Base-by-base conservation (phyloP, 1,140 invertebrate genomes). In the Goniozus legneri region DNA sequence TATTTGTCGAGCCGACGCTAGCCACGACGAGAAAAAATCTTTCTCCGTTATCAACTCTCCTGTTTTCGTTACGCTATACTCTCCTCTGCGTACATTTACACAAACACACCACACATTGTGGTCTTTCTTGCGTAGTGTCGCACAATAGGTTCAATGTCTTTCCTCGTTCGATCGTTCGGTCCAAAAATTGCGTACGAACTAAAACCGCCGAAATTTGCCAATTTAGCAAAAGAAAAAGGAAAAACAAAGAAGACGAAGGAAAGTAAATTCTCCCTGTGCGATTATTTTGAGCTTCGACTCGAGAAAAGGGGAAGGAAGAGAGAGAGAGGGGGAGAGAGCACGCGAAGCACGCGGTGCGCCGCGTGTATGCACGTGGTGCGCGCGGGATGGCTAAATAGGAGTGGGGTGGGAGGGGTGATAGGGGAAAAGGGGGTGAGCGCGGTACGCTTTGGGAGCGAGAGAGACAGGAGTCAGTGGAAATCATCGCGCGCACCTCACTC, bases 401-500 rank as follows among this genome's bases (percentile, higher is more conserved):
- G 13, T n/a, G 8, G 34, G 20, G 32, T 19, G 34, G 43, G 13
- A 38, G 13, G 38, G 38, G 38, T 19, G 40, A 8, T 12, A n/a
- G 35, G 32, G 45, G 27, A 20, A 36, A 12, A 42, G 22, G 8
- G 46, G 27, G 14, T 15, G 32, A 42, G 24, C 24, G 24, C 24
- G 4, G 24, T 10, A 27, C 4, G 24, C 24, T 27, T 4, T 4
- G 3, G 22, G 16, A 47, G 27, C n/a, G 30, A 14, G 34, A 37
- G 4, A 21, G 2, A 21, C 40, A 27, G 44, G 44, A 59, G 54
- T 59, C 56, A 59, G 56, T 59, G 56, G 58, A 58, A 59, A 59
- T 59, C 56, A 59, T 59, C 56, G 51, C 54, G 56, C 56, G 56
- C 56, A 47, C 56, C 57, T 53, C 14, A 12, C 13, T 35, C n/a